phyloP scores from a whole-genome alignment of 64 coral and sea anemone species.

The Hydrozoanthus tunicans region DNA sequence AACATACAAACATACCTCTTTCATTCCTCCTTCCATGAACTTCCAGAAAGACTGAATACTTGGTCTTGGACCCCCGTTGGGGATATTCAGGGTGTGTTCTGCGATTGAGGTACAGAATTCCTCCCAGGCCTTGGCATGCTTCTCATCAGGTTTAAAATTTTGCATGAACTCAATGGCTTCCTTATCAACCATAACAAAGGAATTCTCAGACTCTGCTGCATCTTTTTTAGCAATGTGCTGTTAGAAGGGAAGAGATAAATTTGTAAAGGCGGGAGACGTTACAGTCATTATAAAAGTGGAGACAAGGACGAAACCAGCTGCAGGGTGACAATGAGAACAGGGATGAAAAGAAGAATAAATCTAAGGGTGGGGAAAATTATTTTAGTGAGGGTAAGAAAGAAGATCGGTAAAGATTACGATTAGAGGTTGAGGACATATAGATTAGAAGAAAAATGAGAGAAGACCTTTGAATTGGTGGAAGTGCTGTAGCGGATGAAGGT shows the following conservation, averaged over 20 bases:
- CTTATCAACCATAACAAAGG: not conserved
- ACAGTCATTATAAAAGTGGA: too few relatives aligned
- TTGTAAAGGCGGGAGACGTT: not conserved
- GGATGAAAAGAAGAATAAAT: too few relatives aligned
- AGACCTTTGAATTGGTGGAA: too few relatives aligned
- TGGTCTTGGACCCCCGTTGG: conserved; percentile 4
- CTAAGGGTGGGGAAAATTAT: too few relatives aligned
- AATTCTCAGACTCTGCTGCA: not conserved
- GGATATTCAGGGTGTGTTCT: conserved; percentile 27
- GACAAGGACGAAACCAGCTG: too few relatives aligned
- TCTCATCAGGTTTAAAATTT: conserved; percentile 10
- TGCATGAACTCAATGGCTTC: not conserved
- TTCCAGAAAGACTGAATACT: conserved; percentile 27
- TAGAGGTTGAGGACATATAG: too few relatives aligned
- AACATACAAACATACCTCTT: conserved; percentile 11
- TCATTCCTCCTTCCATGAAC: conserved; percentile 34
- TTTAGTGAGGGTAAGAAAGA: too few relatives aligned
- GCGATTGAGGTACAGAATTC: conserved; percentile 43
- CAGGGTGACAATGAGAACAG: too few relatives aligned
- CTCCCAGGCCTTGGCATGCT: conserved; percentile 8
- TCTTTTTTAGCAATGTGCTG: not conserved
- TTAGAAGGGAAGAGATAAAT: not conserved
- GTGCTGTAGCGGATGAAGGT: too few relatives aligned
- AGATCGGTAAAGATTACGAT: too few relatives aligned
- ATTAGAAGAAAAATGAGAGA: too few relatives aligned